Conservation (phyloP, 2,113 vertebrate species). For the Baryphthengus martii region DNA sequence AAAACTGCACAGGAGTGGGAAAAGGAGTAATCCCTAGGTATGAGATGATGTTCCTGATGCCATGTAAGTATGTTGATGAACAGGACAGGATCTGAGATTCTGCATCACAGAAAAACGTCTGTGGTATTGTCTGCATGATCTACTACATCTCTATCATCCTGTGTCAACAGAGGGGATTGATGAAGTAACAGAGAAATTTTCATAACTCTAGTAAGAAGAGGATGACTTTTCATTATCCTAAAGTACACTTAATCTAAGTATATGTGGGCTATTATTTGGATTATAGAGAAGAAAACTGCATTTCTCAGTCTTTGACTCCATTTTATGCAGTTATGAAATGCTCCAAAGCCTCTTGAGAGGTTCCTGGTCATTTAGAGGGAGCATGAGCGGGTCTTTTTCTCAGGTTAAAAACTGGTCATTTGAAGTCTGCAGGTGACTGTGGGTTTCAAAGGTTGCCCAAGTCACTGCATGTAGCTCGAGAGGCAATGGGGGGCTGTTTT, state of each 20-base stretch:
- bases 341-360: neutral
- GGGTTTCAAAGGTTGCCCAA: rapidly evolving
- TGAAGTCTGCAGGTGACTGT: neutral
- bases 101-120: neutral
- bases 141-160: neutral
- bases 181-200: neutral
- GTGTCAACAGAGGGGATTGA: neutral
- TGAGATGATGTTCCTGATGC: neutral
- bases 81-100: neutral
- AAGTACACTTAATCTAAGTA: neutral
- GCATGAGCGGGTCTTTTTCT: neutral
- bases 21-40: neutral
- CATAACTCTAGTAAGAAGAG: neutral
- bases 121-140: neutral
- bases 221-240: neutral
- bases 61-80: neutral
- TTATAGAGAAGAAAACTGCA: neutral
- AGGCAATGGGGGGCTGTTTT: neutral
- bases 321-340: neutral
- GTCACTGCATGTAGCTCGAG: neutral
- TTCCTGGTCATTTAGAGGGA: neutral
- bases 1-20: neutral
- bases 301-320: neutral
- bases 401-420: neutral
- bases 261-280: neutral